A percentile compares a stretch with the other conserved stretches of the same genome.
phyloP scores from a whole-genome alignment of 1,140 invertebrate genomes.

The Popillia japonica region DNA sequence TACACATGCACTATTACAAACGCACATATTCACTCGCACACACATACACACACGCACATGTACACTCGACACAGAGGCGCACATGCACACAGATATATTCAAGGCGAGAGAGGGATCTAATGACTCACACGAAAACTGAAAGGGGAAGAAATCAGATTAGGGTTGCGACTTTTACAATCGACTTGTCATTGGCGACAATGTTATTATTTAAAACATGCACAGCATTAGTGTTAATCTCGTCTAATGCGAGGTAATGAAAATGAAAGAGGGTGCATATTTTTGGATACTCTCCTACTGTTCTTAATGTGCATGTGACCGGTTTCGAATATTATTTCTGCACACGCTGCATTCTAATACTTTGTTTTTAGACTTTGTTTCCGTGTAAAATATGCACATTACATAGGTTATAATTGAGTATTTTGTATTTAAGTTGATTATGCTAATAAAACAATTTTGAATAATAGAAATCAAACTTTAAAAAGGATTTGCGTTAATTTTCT shows the following conservation, averaged over 20 bases:
- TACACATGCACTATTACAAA: neutral
- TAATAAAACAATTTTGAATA: too few species aligned
- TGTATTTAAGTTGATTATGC: too few species aligned
- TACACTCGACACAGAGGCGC: neutral
- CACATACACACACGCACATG: neutral
- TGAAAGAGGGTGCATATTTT: conserved; percentile 35
- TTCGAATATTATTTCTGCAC: conserved; percentile 22
- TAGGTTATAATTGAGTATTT: too few species aligned
- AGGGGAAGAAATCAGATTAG: conserved; percentile 60
- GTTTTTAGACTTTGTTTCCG: neutral
- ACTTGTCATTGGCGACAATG: conserved; percentile 43
- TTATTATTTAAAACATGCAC: conserved; percentile 38
- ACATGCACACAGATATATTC: conserved; percentile 36
- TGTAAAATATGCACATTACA: neutral
- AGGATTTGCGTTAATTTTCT: too few species aligned
- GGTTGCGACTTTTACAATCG: conserved; percentile 54
- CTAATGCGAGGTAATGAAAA: conserved; percentile 37
- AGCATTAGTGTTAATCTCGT: conserved; percentile 35
- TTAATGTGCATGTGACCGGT: neutral
- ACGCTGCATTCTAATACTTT: neutral
- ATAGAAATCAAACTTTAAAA: too few species aligned
- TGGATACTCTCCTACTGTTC: neutral
- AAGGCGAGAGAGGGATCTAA: conserved; percentile 55
- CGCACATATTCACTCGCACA: neutral
- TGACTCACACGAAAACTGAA: conserved; percentile 60